Percentiles rank a stretch among this genome's conserved stretches.
Evolutionary conservation across 2,888 invertebrate genomes (phyloP).

Genomic region (Erebia ligea): DNA sequence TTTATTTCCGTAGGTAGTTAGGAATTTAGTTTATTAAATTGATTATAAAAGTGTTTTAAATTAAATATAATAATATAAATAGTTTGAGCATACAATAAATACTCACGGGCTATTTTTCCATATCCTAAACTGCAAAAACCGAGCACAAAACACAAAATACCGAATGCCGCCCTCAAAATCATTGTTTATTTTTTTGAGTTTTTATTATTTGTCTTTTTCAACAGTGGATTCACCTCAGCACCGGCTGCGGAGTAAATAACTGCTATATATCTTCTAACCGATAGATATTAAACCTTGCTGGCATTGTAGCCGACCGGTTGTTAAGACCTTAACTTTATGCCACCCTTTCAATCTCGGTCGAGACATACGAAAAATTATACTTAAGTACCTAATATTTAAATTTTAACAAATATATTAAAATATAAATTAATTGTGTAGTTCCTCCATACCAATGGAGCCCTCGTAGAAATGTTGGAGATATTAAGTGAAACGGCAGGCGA

Average conservation of each 20-base stretch:
- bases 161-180: conserved; percentile 50
- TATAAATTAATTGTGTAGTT: background rate
- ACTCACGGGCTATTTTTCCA: conserved; percentile 69
- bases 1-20: background rate
- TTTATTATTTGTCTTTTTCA: conserved; percentile 51
- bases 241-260: conserved; percentile 51
- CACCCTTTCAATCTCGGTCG: conserved; percentile 18
- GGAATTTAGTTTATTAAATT: background rate
- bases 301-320: conserved; percentile 51
- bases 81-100: background rate
- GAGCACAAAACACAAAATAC: conserved; percentile 52
- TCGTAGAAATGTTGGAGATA: background rate
- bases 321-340: conserved; percentile 29
- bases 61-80: background rate
- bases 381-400: background rate
- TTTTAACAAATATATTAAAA: background rate
- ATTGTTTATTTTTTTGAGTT: conserved; percentile 47
- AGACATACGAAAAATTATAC: background rate
- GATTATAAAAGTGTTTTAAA: background rate
- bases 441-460: background rate
- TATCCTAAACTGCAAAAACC: conserved; percentile 51
- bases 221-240: conserved; percentile 55
- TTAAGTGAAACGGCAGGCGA: no score
- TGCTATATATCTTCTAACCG: conserved; percentile 67
- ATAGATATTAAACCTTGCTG: conserved; percentile 61